A percentile compares a stretch with the other conserved stretches of the same genome.
These are phyloP conservation scores for Ophion ellenae DNA, from an alignment of 2,888 invertebrate genomes.

Conservation along the genomic window DNA sequence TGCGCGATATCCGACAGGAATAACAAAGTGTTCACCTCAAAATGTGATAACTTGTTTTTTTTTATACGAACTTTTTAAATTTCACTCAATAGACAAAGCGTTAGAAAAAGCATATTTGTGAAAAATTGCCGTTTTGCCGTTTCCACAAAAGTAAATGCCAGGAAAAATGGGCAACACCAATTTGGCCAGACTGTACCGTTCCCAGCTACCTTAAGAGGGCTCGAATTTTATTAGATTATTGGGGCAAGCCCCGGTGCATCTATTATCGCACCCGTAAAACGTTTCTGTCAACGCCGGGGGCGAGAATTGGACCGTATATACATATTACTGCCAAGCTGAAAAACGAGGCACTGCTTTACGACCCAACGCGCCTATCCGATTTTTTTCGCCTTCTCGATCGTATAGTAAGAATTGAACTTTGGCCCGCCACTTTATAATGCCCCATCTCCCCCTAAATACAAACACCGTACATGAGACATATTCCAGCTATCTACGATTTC, in stretches of 20 bases:
- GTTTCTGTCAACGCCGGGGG: constrained; percentile 30
- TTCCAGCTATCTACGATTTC: constrained; percentile 16
- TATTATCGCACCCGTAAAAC: constrained; percentile 67
- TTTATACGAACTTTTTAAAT: no score
- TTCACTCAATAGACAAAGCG: no score
- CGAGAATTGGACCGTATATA: constrained; percentile 1
- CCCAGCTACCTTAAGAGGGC: constrained; percentile 53
- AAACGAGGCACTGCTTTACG: constrained; percentile 43
- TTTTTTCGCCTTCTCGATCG: background rate
- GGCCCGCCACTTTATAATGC: constrained; percentile 23
- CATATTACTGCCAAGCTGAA: constrained; percentile 46
- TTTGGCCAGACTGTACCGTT: constrained; percentile 25
- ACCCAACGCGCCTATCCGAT: constrained; percentile 17
- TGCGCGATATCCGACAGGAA: no score
- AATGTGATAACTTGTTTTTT: no score
- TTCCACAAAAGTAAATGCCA: background rate
- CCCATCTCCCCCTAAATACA: background rate
- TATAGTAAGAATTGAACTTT: constrained; percentile 8
- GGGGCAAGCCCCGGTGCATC: constrained; percentile 55
- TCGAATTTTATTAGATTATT: constrained; percentile 72
- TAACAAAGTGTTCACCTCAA: no score
- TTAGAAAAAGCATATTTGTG: background rate
- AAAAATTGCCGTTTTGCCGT: background rate
- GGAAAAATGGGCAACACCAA: background rate
- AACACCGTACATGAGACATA: constrained; percentile 9